A percentile compares a stretch with the other conserved stretches of the same genome.
Evolutionary conservation across 2,113 vertebrate genomes (phyloP).

Genomic region (Accipiter cooperii): DNA sequence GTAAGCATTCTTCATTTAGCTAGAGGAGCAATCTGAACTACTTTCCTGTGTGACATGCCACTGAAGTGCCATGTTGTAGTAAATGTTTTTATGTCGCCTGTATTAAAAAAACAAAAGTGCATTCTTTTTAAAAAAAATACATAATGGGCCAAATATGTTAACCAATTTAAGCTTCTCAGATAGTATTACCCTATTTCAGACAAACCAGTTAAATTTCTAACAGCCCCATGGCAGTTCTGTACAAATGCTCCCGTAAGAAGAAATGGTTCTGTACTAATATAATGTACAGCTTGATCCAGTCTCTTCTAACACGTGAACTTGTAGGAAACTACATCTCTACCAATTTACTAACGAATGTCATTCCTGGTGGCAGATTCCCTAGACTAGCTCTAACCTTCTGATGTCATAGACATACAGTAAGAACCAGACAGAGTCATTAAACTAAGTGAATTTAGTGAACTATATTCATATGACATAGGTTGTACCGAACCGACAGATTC

Average conservation of each 20-base stretch:
- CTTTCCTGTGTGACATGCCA: background rate
- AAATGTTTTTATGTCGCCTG: background rate
- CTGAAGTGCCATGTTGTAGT: accelerated
- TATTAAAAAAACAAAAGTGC: background rate
- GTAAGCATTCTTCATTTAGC: background rate
- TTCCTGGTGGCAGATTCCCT: background rate
- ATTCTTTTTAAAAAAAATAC: background rate
- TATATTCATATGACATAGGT: background rate
- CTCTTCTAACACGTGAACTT: background rate
- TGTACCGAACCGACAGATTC: background rate
- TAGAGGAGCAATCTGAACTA: background rate
- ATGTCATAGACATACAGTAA: background rate
- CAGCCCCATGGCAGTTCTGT: background rate
- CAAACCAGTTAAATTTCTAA: background rate
- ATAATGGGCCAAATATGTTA: background rate
- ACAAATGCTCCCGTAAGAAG: background rate
- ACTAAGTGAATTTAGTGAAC: background rate
- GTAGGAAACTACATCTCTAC: background rate
- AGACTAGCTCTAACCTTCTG: background rate
- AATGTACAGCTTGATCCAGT: background rate
- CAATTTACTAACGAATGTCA: background rate
- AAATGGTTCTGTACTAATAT: background rate
- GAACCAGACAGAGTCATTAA: background rate
- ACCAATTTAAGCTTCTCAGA: background rate
- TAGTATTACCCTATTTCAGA: background rate